phyloP scores from a whole-genome alignment of 2,113 vertebrate species.

The Leuciscus idus region DNA sequence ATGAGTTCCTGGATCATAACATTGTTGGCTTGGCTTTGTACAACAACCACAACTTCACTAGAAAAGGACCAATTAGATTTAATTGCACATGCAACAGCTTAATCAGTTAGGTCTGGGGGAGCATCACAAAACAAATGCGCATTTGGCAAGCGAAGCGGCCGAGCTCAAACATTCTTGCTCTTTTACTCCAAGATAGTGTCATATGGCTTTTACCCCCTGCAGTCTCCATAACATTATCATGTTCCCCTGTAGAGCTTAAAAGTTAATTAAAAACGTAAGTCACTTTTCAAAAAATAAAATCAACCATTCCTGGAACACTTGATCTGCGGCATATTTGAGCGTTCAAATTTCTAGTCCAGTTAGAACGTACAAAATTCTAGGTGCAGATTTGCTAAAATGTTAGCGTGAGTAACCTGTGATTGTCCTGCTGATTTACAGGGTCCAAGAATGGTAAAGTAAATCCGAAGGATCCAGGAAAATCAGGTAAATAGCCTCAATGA shows the following conservation, averaged over 20 bases:
- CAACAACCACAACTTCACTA: conserved; percentile 13
- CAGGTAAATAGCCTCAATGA: conserved; percentile 84
- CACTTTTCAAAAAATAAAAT: not conserved
- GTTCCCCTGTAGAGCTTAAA: not conserved
- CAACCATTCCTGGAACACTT: not conserved
- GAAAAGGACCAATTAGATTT: conserved; percentile 51
- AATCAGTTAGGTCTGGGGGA: conserved; percentile 43
- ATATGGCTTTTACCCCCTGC: conserved; percentile 40
- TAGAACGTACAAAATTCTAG: not conserved
- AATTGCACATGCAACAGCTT: conserved; percentile 51
- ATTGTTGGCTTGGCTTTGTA: conserved; percentile 28
- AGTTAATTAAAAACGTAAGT: conserved; percentile 21
- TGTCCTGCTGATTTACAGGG: conserved; percentile 74
- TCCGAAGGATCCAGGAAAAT: conserved; percentile 87
- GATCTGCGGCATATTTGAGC: not conserved
- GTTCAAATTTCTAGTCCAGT: not conserved
- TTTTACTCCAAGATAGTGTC: conserved; percentile 43
- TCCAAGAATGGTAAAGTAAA: conserved; percentile 84
- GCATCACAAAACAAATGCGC: conserved; percentile 30
- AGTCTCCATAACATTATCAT: conserved; percentile 21
- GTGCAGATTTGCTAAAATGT: not conserved
- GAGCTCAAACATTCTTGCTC: conserved; percentile 21
- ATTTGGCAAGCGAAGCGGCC: conserved; percentile 23
- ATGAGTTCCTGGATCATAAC: conserved; percentile 29
- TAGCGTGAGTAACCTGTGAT: not conserved